Evolutionary conservation across 2,797 vertebrate species (phyloP), one percentile per base, ranked within the genome.

Genomic region (Phalloptychus januarius): DNA sequence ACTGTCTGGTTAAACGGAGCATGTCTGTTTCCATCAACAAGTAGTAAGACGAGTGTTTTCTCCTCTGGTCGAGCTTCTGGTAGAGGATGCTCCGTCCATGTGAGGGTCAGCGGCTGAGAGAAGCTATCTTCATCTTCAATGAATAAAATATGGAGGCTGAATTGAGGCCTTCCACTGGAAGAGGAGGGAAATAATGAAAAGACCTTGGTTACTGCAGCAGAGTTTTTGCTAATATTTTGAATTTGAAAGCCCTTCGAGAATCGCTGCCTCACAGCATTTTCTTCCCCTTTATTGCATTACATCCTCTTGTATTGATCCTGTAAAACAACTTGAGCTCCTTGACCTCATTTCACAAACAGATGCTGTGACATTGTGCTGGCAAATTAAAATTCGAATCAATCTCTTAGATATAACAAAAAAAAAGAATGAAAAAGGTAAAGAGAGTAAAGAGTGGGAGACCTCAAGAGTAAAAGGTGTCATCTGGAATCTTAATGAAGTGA

Each of bases 401-500:
- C 86, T 85, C 76, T 81, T 67, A 50, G 31, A 77, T 72, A 52
- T 23, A 50, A 50, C n/a, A n/a, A 77, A 75, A 61, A 77, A 33
- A 33, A 33, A 63, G 58, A 36, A 86, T 75, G 76, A 44, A 45
- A 73, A 79, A 52, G 69, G 38, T 45, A 1, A 48, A 65, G 36
- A 78, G 79, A 71, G 69, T 16, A 28, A 16, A 74, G 74, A 86
- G 80, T 71, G 44, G 61, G 79, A 77, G 84, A 85, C 79, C 83
- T 90, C 38, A 44, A 87, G 87, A 89, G 89, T 86, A 90, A 89
- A 87, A 89, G 79, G 86, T 86, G 86, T 87, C 82, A 83, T 87
- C 85, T 83, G 82, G 89, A 92, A 90, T 92, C 88, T 85, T 86
- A 90, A 91, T 88, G 81, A 91, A 85, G 83, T 81, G 75, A 87